Conservation (phyloP, 2,113 vertebrate genomes). For the Actenoides lindsayi region DNA sequence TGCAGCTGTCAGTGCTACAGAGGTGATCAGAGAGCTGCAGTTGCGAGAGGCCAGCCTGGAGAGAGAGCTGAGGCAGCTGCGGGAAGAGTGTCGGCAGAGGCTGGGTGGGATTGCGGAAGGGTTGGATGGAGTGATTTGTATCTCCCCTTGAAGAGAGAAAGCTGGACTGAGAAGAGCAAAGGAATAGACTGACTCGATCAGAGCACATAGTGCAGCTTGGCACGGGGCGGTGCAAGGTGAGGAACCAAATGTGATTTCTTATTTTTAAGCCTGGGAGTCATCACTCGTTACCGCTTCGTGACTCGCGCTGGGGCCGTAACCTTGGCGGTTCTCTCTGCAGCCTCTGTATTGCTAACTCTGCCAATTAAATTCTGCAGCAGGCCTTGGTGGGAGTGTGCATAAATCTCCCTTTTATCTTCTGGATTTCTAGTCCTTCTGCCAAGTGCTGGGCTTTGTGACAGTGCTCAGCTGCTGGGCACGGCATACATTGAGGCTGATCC, state of each 20-base stretch:
- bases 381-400: neutral
- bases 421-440: slow-evolving; percentile 13
- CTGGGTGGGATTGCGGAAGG: slow-evolving; percentile 20
- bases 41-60: slow-evolving; percentile 13
- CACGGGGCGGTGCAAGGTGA: neutral
- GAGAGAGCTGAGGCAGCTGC: slow-evolving; percentile 50
- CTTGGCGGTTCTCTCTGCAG: neutral
- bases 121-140: slow-evolving; percentile 51
- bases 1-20: neutral
- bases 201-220: neutral
- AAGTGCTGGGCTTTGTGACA: neutral
- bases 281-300: neutral
- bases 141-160: slow-evolving; percentile 44
- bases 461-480: neutral
- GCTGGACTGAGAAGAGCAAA: neutral
- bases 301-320: neutral
- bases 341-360: neutral
- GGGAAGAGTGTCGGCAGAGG: slow-evolving; percentile 24
- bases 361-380: slow-evolving; percentile 40
- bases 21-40: slow-evolving; percentile 46
- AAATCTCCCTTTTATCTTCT: slow-evolving; percentile 24
- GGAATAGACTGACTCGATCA: neutral
- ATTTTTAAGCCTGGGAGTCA: neutral
- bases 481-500: neutral
- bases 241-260: neutral